A percentile compares a stretch with the other conserved stretches of the same genome.
These are phyloP conservation scores for Petaurus breviceps DNA, from an alignment of 2,113 vertebrate genomes.

Conservation along the genomic window DNA sequence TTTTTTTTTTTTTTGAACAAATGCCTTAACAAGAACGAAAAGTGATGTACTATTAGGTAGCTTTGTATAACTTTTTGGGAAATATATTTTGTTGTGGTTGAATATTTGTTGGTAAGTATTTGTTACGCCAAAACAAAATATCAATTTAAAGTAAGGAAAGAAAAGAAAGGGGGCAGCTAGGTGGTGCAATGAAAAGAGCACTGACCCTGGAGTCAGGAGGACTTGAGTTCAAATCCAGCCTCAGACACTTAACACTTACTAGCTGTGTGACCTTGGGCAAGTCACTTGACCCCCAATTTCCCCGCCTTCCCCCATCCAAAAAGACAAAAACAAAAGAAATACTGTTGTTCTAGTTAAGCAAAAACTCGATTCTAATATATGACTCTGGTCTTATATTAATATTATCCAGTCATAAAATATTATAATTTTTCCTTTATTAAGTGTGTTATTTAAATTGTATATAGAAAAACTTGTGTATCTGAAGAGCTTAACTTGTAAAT, in stretches of 20 bases:
- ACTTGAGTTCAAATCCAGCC: too few species aligned
- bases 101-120: neutral
- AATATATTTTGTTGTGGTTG: neutral
- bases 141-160: neutral
- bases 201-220: too few species aligned
- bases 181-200: too few species aligned
- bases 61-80: neutral
- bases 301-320: too few species aligned
- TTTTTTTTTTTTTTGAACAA: neutral
- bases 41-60: neutral
- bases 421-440: slow-evolving; percentile 40
- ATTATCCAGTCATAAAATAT: too few species aligned
- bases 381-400: too few species aligned
- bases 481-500: slow-evolving; percentile 1
- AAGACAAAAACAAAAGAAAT: neutral
- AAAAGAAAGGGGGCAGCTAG: neutral
- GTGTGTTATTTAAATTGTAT: slow-evolving; percentile 3
- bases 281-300: too few species aligned
- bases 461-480: neutral
- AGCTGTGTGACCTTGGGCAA: too few species aligned
- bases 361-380: neutral
- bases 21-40: neutral
- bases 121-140: neutral
- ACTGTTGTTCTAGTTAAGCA: slow-evolving; percentile 33
- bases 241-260: too few species aligned